Evolutionary conservation across 2,888 invertebrate genomes (phyloP), one percentile per base, ranked within the genome.

Genomic region (Theodoxus fluviatilis): DNA sequence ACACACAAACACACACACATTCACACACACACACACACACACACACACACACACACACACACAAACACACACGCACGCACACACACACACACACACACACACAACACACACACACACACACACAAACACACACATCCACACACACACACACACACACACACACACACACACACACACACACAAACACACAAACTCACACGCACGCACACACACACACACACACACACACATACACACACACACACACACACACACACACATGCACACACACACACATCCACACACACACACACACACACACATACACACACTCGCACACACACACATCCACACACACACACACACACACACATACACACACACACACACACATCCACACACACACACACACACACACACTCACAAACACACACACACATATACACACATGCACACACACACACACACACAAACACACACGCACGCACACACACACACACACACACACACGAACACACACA

Each of bases 311-410:
- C 47, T 0, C 66, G 28, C 47, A 25, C 47, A 66, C 66, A 1
- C 66, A 66, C 66, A 12, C 49, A 47, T 47, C 9, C 66, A 47
- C 66, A 12, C 66, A 47, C 47, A 0, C 47, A 47, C 65, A 38
- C 65, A 31, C 65, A 38, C 65, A 65, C 65, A 38, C 65, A 57
- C 57, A 57, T 33, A 57, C 57, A 57, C 57, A 57, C 59, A 59
- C 33, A 33, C 33, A 33, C 59, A 59, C 59, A 59, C 33, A 59
- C 59, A 2, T 2, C 18, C 33, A n/a, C 59, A 25, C 33, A 35
- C 15, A 25, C 59, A n/a, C 59, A 25, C 33, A 35, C 59, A 25
- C 59, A 15, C 35, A 33, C 28, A 33, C 59, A 59, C 35, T 1
- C 59, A 59, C 35, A 35, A 33, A 1, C 59, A 59, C 59, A 12